Conservation (phyloP, 2,797 vertebrate genomes). For the Limosa lapponica region DNA sequence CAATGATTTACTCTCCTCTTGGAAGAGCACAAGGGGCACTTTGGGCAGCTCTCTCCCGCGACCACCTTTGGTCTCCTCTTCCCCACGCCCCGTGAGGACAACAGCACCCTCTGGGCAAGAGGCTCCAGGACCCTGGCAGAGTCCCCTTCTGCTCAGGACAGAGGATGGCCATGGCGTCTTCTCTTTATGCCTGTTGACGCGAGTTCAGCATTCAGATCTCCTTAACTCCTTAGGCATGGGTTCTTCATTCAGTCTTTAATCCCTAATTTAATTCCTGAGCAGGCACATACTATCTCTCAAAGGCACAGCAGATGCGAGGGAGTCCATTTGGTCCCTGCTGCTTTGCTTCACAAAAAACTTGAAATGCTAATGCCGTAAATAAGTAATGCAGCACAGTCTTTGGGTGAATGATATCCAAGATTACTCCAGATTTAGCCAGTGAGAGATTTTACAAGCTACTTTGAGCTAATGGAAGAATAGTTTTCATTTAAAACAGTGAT, state of each 20-base stretch:
- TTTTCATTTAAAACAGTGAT: constrained; percentile 6
- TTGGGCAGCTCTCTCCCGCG: not conserved
- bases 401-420: not conserved
- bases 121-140: not conserved
- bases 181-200: not conserved
- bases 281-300: not conserved
- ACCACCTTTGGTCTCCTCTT: not conserved
- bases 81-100: not conserved
- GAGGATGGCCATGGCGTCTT: not conserved
- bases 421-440: not conserved
- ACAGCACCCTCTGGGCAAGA: not conserved
- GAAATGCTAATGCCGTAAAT: not conserved
- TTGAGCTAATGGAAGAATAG: not conserved
- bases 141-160: not conserved
- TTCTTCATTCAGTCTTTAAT: not conserved
- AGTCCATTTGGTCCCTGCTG: not conserved
- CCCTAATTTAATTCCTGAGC: not conserved
- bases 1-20: not conserved
- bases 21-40: not conserved
- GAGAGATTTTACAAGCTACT: constrained; percentile 17
- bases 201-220: not conserved
- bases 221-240: not conserved
- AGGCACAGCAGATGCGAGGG: not conserved
- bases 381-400: not conserved
- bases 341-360: not conserved